phyloP scores from a whole-genome alignment of 2,797 vertebrate genomes.

The Diceros bicornis region DNA sequence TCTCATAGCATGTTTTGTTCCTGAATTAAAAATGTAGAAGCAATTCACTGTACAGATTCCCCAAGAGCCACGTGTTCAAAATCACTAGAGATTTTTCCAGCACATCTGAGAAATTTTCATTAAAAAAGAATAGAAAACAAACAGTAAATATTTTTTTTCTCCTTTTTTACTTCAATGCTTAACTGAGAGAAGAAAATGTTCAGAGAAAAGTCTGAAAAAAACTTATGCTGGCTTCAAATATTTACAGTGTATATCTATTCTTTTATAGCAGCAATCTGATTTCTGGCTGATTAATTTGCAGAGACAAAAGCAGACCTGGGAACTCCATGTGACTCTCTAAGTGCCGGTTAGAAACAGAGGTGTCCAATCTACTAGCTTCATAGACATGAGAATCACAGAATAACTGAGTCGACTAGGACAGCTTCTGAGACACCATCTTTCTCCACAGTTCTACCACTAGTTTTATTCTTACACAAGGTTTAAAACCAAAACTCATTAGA shows the following conservation, averaged over 20 bases:
- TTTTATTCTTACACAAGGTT: conserved; percentile 39
- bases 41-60: conserved; percentile 33
- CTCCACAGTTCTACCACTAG: neutral
- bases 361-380: conserved; percentile 15
- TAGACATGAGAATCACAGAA: conserved; percentile 38
- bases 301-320: conserved; percentile 44
- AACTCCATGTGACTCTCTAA: conserved; percentile 23
- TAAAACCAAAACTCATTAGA: conserved; percentile 45
- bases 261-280: conserved; percentile 33
- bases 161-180: conserved; percentile 54
- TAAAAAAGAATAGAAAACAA: conserved; percentile 61
- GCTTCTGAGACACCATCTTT: neutral
- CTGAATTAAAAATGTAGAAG: conserved; percentile 55
- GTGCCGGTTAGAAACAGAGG: neutral
- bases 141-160: neutral
- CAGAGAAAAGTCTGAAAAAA: conserved; percentile 25
- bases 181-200: conserved; percentile 63
- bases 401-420: neutral
- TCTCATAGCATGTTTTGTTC: conserved; percentile 54
- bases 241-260: neutral
- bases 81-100: conserved; percentile 18
- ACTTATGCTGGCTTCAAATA: conserved; percentile 26
- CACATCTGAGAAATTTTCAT: conserved; percentile 49
- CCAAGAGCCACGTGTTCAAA: conserved; percentile 38
- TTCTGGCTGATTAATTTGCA: conserved; percentile 57